Base-by-base conservation (phyloP, 2,797 vertebrate species). In the Sebastes hubbsi region DNA sequence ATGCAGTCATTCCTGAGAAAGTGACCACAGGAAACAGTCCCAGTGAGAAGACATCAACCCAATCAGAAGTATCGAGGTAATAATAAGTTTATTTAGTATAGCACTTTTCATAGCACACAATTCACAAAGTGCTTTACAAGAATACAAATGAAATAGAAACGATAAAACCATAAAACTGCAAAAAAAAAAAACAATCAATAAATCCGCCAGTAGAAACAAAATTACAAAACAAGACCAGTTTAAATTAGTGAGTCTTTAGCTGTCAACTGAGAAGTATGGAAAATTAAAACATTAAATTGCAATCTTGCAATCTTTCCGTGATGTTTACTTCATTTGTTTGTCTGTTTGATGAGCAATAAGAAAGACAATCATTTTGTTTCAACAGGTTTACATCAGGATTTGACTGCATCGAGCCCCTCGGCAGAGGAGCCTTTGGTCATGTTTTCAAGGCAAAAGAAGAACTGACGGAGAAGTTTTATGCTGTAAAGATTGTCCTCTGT, bases 371-470 rank as follows among this genome's bases (percentile, higher is more conserved):
- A 9, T 64, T 66, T 66, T 24, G 55, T 42, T 61, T 73, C 20
- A 24, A 13, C 42, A 80, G 56, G 83, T 93, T 95, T 89, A 63
- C n/a, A 62, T 12, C 30, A 1, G 92, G 94, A 0, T 96, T 91
- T 75, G 84, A 92, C 12, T 73, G 10, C 4, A 91, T 95, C 6
- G 11, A 46, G 27, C 0, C 0, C 0, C 71, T 96, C 3, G 94
- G 87, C n/a, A 82, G 77, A 75, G 96, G 96, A 77, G 75, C 80
- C 1, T 96, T 94, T 85, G 95, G 96, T 12, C 2, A 2, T n/a
- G 95, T 96, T 80, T 96, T 72, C 29, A 95, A 93, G 65, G 96
- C 94, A 32, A 94, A 63, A 78, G n/a, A 80, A 5, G 91, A 71
- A 66, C 72, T 93, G 1, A 81, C 92, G 13, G 2, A 55, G 0